Percentiles rank a stretch among this genome's conserved stretches.
Conservation (phyloP, 2,888 invertebrate genomes). For the Lymantria monacha region DNA sequence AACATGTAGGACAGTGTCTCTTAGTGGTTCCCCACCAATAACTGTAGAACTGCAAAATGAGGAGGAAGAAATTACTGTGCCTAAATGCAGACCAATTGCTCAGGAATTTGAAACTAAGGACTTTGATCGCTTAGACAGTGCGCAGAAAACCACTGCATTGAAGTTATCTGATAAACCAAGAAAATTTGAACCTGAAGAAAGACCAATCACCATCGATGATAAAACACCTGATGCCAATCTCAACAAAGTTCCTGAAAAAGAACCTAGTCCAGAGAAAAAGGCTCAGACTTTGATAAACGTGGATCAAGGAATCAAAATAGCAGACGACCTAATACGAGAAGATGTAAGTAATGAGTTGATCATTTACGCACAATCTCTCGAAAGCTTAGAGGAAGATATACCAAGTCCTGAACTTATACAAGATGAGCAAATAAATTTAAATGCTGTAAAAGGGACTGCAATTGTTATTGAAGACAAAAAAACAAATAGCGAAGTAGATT, state of each 20-base stretch:
- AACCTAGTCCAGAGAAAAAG: slow-evolving; percentile 53
- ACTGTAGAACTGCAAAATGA: no score
- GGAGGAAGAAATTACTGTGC: no score
- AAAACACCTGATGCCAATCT: slow-evolving; percentile 24
- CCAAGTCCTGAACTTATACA: slow-evolving; percentile 22
- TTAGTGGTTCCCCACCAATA: neutral
- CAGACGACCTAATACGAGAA: slow-evolving; percentile 7
- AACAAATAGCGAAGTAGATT: neutral
- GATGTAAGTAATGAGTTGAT: slow-evolving; percentile 9
- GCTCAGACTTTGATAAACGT: slow-evolving; percentile 27
- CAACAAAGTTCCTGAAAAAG: slow-evolving; percentile 43
- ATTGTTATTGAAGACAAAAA: neutral
- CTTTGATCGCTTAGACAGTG: no score
- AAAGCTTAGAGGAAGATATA: slow-evolving; percentile 11
- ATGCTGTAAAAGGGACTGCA: neutral
- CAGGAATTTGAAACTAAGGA: no score
- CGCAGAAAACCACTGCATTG: no score
- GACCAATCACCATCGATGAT: slow-evolving; percentile 44
- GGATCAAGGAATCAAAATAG: slow-evolving; percentile 18
- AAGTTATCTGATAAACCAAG: no score
- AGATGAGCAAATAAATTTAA: slow-evolving; percentile 7
- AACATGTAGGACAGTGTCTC: neutral
- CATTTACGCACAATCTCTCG: slow-evolving; percentile 6
- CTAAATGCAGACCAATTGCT: no score
- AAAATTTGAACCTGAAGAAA: slow-evolving; percentile 18